phyloP scores from a whole-genome alignment of 2,888 invertebrate genomes.

The Melanophora roralis region DNA sequence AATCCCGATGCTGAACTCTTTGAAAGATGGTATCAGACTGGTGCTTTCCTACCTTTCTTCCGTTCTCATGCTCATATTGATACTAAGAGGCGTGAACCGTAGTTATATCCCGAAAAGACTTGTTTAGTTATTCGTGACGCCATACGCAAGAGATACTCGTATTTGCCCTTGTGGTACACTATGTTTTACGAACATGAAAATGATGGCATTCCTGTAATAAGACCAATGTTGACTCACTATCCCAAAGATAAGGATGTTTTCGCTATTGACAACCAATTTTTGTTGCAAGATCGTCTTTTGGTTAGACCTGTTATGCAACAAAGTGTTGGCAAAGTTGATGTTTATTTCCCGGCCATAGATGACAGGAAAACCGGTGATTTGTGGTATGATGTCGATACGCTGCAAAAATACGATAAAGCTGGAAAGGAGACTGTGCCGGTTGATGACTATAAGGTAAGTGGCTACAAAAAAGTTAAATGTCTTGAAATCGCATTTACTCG shows the following conservation, averaged over 20 bases:
- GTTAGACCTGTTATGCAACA: conserved; percentile 90
- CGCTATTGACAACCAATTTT: conserved; percentile 88
- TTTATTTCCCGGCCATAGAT: conserved; percentile 90
- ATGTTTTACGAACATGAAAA: conserved; percentile 91
- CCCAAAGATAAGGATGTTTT: conserved; percentile 88
- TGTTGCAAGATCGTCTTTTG: conserved; percentile 89
- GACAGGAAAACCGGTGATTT: conserved; percentile 78
- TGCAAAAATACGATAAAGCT: conserved; percentile 77
- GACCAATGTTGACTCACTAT: conserved; percentile 93
- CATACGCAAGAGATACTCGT: conserved; percentile 88
- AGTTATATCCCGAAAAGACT: conserved; percentile 88
- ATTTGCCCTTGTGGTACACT: conserved; percentile 90
- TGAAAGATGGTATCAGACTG: conserved; percentile 97
- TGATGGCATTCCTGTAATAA: conserved; percentile 91
- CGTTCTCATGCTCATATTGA: conserved; percentile 98
- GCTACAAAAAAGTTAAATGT: too few relatives aligned
- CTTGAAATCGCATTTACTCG: too few relatives aligned
- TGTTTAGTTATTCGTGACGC: conserved; percentile 85
- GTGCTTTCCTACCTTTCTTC: conserved; percentile 95
- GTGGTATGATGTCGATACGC: conserved; percentile 95
- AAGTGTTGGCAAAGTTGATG: conserved; percentile 84
- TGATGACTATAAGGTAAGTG: conserved; percentile 71
- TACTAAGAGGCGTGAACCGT: conserved; percentile 97
- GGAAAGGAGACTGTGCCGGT: conserved; percentile 73
- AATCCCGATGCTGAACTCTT: conserved; percentile 95